Evolutionary conservation across 2,113 vertebrate species (phyloP).

Genomic region (Oncorhynchus kisutch): DNA sequence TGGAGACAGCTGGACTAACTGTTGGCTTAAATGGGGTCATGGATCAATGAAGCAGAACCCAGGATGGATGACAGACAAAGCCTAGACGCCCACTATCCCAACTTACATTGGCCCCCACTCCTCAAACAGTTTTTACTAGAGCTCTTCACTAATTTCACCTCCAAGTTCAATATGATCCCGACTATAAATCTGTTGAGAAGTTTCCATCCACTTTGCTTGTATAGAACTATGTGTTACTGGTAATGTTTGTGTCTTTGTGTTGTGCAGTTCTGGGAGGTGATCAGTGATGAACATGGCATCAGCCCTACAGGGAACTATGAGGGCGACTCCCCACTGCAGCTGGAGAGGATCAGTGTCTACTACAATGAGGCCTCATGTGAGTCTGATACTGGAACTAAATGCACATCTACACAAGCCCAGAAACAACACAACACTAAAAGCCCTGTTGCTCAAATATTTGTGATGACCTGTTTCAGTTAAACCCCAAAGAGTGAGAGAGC

Average conservation of each 20-base stretch:
- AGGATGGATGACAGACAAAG: not conserved
- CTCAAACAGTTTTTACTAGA: no score
- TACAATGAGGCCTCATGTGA: constrained; percentile 88
- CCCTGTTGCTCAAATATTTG: not conserved
- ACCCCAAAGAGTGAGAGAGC: no score
- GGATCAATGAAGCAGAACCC: not conserved
- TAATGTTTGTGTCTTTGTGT: not conserved
- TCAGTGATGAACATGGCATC: constrained; percentile 86
- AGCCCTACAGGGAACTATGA: constrained; percentile 84
- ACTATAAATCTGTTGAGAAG: not conserved
- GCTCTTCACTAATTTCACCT: not conserved
- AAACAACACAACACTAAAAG: no score
- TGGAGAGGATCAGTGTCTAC: constrained; percentile 86
- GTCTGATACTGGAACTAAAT: constrained; percentile 27
- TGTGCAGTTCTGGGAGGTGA: constrained; percentile 85
- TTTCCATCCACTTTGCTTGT: not conserved
- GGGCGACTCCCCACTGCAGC: constrained; percentile 83
- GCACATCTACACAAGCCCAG: not conserved
- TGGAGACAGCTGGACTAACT: not conserved
- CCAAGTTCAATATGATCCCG: not conserved
- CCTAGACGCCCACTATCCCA: not conserved
- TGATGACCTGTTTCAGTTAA: not conserved
- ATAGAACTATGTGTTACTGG: not conserved
- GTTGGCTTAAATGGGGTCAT: not conserved
- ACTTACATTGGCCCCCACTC: not conserved